Evolutionary conservation across 2,113 vertebrate genomes (phyloP), one percentile per base, ranked within the genome.

Genomic region (Daphoenositta chrysoptera): DNA sequence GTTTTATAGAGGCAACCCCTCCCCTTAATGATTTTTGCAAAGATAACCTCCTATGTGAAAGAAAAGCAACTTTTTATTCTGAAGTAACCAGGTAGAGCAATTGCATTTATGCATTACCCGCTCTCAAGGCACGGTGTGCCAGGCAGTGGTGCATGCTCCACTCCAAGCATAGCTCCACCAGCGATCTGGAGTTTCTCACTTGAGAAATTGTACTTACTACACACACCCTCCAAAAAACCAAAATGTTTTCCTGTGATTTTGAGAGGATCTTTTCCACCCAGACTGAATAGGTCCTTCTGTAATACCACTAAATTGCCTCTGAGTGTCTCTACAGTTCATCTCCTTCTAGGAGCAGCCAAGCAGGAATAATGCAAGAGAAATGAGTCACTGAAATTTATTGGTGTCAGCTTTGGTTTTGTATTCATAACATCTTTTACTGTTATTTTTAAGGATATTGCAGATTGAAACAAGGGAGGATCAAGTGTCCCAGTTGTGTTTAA

Each of bases 391-490:
- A 94, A 97, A 97, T 97, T 97, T 98, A 97, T 97, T 96, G 94
- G 90, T 97, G 97, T 96, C 95, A 97, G 93, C 92, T 94, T 95
- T 91, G 89, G 81, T 93, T 95, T 94, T 94, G 95, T 95, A 95
- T 97, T 97, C 93, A 83, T 96, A 96, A 95, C 71, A 91, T 97
- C 93, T 97, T 96, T 94, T 93, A 91, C 91, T 97, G 95, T 96
- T 97, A 96, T 96, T 97, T 97, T 97, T 94, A 96, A 96, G 91
- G 93, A 91, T 97, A 96, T 96, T 97, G 78, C 94, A 94, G 91
- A 97, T 93, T 97, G 96, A 97, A 97, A 98, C 97, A 97, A 94
- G 93, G 91, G 94, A 95, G 95, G 96, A 97, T 96, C 97, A 96
- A 96, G 75, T 96, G 95, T 97, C 97, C 84, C 83, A 73, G 93